phyloP scores from a whole-genome alignment of 2,113 vertebrate species.

The Geococcyx californianus region DNA sequence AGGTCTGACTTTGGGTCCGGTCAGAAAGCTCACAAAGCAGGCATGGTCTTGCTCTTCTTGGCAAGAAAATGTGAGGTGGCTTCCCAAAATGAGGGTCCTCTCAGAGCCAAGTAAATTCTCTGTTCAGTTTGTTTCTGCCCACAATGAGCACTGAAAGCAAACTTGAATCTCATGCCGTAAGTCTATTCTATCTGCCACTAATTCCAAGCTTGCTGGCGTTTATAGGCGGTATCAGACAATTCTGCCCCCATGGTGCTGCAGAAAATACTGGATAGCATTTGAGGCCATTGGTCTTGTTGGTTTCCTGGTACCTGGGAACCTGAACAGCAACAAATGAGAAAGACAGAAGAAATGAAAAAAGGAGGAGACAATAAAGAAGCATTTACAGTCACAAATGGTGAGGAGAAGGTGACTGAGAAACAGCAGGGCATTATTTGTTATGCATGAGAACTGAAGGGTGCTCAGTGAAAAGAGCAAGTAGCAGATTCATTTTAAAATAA shows the following conservation, averaged over 20 bases:
- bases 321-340: not conserved
- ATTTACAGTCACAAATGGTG: not conserved
- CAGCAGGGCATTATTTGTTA: not conserved
- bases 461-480: not conserved
- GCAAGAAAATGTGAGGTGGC: not conserved
- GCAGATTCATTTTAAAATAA: constrained; percentile 38
- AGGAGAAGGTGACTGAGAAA: not conserved
- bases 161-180: not conserved
- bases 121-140: not conserved
- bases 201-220: not conserved
- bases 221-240: not conserved
- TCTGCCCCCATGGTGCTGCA: not conserved
- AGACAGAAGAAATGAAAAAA: not conserved
- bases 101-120: not conserved
- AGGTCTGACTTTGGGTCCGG: not conserved
- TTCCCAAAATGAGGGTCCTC: not conserved
- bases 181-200: not conserved
- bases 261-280: not conserved
- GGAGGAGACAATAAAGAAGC: rapidly evolving
- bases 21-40: not conserved
- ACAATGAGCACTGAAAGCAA: not conserved
- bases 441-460: not conserved
- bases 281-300: not conserved
- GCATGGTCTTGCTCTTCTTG: not conserved
- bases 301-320: not conserved